phyloP scores from a whole-genome alignment of 1,140 invertebrate species.

The Cylas formicarius region DNA sequence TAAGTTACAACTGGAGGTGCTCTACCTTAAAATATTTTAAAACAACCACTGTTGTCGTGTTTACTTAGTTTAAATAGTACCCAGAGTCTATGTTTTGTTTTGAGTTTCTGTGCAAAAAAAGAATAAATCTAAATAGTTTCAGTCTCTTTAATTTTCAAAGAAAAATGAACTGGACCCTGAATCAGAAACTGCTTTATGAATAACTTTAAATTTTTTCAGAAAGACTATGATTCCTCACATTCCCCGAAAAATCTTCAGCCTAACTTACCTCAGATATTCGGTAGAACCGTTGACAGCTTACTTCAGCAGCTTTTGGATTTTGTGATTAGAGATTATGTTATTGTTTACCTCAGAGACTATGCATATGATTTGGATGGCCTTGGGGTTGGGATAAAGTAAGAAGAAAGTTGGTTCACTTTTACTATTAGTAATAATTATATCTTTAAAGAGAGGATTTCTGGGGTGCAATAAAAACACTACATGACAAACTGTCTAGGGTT shows the following conservation, averaged over 20 bases:
- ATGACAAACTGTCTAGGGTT: constrained; percentile 62
- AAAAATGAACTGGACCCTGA: neutral
- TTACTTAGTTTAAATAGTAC: no score
- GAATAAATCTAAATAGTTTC: no score
- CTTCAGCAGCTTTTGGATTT: constrained; percentile 77
- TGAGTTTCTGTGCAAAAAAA: no score
- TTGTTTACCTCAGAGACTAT: constrained; percentile 64
- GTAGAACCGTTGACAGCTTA: constrained; percentile 72
- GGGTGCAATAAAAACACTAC: constrained; percentile 68
- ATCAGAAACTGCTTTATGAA: neutral
- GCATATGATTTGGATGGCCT: constrained; percentile 49
- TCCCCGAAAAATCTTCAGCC: constrained; percentile 21
- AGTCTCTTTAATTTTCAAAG: neutral
- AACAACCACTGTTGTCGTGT: no score
- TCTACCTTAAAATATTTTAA: no score
- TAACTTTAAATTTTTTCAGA: constrained; percentile 24
- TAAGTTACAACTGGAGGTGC: no score
- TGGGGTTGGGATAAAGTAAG: constrained; percentile 44
- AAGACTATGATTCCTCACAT: constrained; percentile 31
- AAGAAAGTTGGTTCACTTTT: constrained; percentile 2
- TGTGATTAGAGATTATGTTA: constrained; percentile 70
- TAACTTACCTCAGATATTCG: constrained; percentile 64
- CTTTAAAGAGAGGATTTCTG: constrained; percentile 71
- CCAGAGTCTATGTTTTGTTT: no score
- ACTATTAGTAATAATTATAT: constrained; percentile 8